Percentiles rank a stretch among this genome's conserved stretches.
Evolutionary conservation across 2,113 vertebrate genomes (phyloP).

Genomic region (Clarias batrachus): DNA sequence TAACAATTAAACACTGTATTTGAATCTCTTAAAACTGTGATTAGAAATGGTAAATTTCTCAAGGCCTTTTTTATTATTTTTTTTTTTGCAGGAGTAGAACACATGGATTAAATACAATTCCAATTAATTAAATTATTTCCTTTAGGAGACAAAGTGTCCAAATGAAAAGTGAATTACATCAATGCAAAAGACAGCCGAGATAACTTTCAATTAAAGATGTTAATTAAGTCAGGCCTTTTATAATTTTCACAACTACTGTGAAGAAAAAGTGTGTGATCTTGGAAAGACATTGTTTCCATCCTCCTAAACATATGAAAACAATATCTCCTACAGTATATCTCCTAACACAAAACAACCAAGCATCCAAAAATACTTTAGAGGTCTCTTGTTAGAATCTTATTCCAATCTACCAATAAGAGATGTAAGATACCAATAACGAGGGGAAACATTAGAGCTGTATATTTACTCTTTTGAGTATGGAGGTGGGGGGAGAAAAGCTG

Average conservation of each 20-base stretch:
- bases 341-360: neutral
- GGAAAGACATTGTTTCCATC: neutral
- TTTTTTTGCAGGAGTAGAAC: neutral
- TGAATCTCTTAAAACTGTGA: neutral
- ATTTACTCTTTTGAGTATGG: neutral
- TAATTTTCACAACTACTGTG: neutral
- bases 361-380: neutral
- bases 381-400: neutral
- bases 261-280: neutral
- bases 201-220: neutral
- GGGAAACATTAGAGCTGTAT: neutral
- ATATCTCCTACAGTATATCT: neutral
- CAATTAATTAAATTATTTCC: neutral
- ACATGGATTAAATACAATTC: neutral
- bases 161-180: neutral
- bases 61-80: neutral
- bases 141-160: neutral
- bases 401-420: neutral
- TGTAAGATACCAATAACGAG: neutral
- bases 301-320: neutral
- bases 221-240: neutral
- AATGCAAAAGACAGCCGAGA: neutral
- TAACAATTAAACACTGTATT: slow-evolving; percentile 14
- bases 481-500: neutral
- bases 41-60: neutral